These are phyloP conservation scores for Galaxias olidus DNA, from an alignment of 2,797 vertebrate species.

Conservation along the genomic window DNA sequence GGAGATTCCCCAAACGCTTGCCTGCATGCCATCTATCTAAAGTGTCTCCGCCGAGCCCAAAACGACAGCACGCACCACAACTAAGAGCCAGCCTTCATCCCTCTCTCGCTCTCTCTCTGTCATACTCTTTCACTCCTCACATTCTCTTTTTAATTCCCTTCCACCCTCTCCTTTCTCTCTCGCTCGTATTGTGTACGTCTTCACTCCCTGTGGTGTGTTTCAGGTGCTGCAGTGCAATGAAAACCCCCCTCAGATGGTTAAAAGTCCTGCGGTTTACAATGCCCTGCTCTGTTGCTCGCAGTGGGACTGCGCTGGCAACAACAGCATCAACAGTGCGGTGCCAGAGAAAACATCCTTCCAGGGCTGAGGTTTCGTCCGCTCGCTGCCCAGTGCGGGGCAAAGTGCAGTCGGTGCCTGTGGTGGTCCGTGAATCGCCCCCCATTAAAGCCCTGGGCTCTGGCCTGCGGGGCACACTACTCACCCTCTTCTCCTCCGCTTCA, in stretches of 20 bases:
- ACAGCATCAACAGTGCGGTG: constrained; percentile 26
- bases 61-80: constrained; percentile 13
- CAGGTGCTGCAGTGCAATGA: constrained; percentile 20
- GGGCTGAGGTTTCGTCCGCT: constrained; percentile 40
- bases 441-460: too few species aligned
- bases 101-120: not conserved
- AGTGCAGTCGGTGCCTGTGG: not conserved
- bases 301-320: constrained; percentile 45
- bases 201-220: not conserved
- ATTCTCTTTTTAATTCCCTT: constrained; percentile 1
- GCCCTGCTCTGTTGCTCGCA: constrained; percentile 22
- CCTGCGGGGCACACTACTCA: constrained; percentile 55
- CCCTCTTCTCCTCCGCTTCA: constrained; percentile 70
- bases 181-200: not conserved
- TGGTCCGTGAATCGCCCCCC: not conserved
- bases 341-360: constrained; percentile 55
- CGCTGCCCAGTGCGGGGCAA: constrained; percentile 36
- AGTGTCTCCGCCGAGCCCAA: not conserved
- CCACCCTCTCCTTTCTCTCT: constrained; percentile 5
- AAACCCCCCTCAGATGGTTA: constrained; percentile 30
- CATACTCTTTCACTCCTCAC: too few species aligned
- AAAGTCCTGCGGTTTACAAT: constrained; percentile 27
- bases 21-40: constrained; percentile 16
- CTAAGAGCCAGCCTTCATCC: constrained; percentile 8
- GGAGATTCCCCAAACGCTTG: constrained; percentile 14